These are phyloP conservation scores for Lepidurus packardi DNA, from an alignment of 1,140 invertebrate genomes.

Conservation along the genomic window DNA sequence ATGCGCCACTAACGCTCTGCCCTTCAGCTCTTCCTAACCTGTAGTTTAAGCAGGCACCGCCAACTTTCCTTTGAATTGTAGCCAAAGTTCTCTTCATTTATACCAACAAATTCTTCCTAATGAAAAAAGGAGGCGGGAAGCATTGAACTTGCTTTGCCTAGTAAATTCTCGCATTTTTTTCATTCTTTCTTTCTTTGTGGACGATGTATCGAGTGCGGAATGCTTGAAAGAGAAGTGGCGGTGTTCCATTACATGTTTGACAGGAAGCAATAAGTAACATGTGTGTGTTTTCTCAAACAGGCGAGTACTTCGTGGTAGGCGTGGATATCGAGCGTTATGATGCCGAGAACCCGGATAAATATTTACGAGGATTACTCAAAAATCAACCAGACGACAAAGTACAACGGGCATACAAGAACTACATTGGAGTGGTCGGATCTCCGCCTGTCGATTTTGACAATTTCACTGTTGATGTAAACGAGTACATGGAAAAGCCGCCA, in stretches of 20 bases:
- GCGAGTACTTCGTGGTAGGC: slow-evolving; percentile 83
- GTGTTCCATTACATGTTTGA: neutral
- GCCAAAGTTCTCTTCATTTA: slow-evolving; percentile 1
- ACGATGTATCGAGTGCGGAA: neutral
- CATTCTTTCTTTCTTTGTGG: neutral
- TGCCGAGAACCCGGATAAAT: slow-evolving; percentile 61
- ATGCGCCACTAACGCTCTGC: neutral
- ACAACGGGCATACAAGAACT: slow-evolving; percentile 61
- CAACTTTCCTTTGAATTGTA: slow-evolving; percentile 6
- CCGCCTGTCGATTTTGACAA: slow-evolving; percentile 55
- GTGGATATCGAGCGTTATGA: slow-evolving; percentile 85
- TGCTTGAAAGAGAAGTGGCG: neutral
- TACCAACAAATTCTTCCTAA: neutral
- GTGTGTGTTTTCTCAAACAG: slow-evolving; percentile 45
- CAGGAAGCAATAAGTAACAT: neutral
- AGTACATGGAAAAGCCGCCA: slow-evolving; percentile 59
- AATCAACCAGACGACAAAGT: slow-evolving; percentile 52
- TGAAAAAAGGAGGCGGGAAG: neutral
- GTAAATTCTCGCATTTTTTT: neutral
- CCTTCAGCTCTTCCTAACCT: neutral
- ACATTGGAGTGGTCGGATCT: slow-evolving; percentile 58
- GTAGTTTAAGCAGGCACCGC: neutral
- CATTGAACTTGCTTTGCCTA: neutral
- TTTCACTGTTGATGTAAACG: slow-evolving; percentile 69
- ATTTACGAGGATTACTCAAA: slow-evolving; percentile 64